phyloP scores from a whole-genome alignment of 2,797 vertebrate genomes.

The Mus spretus region DNA sequence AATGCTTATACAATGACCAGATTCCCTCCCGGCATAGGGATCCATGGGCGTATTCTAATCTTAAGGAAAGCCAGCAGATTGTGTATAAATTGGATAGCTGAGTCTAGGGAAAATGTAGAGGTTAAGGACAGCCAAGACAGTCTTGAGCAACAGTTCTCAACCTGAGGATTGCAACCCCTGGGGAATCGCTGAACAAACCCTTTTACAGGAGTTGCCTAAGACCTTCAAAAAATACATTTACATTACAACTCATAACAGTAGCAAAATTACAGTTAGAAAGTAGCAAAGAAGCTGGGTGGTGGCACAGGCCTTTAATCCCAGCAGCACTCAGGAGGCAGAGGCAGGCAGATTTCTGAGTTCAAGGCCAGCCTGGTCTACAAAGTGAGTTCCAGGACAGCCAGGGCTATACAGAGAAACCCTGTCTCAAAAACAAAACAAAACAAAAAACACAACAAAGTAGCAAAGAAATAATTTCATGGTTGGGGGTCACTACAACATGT shows the following conservation, averaged over 20 bases:
- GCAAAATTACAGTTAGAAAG: not conserved
- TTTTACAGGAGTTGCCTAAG: not conserved
- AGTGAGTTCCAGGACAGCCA: too few relatives aligned
- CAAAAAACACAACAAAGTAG: not conserved
- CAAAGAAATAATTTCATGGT: not conserved
- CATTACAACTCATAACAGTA: not conserved
- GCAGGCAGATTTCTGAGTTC: too few relatives aligned
- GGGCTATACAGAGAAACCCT: too few relatives aligned
- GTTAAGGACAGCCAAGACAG: constrained; percentile 6
- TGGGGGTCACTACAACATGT: too few relatives aligned
- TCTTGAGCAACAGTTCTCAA: not conserved
- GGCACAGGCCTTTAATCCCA: too few relatives aligned
- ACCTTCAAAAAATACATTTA: not conserved
- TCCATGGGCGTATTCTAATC: constrained; percentile 1
- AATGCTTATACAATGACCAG: not conserved
- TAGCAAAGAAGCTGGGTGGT: not conserved
- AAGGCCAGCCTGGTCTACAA: too few relatives aligned
- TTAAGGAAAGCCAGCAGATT: not conserved
- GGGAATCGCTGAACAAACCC: not conserved
- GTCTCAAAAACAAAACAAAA: too few relatives aligned
- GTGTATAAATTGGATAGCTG: not conserved
- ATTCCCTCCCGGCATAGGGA: not conserved
- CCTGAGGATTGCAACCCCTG: too few relatives aligned
- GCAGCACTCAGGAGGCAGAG: too few relatives aligned
- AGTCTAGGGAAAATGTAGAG: constrained; percentile 20